Conservation (phyloP, 2,797 vertebrate species). For the Galago senegalensis region DNA sequence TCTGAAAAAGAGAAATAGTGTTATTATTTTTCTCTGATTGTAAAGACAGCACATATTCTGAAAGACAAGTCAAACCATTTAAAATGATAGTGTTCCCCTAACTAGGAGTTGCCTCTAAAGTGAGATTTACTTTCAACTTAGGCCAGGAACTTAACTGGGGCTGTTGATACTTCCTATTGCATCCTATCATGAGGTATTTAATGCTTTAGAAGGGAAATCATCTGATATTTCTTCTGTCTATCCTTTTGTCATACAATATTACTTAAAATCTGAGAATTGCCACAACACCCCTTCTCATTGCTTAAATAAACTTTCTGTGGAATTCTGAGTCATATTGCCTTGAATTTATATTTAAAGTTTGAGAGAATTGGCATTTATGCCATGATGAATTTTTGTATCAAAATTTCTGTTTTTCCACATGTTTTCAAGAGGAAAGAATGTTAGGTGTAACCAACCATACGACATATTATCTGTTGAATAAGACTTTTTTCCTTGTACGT, state of each 20-base stretch:
- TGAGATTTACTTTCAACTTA: neutral
- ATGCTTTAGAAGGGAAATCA: neutral
- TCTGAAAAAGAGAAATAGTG: neutral
- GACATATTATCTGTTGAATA: neutral
- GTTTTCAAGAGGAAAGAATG: neutral
- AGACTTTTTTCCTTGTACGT: neutral
- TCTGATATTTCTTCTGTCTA: neutral
- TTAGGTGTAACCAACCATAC: neutral
- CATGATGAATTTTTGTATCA: neutral
- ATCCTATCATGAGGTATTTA: neutral
- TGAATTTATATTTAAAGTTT: conserved; percentile 3
- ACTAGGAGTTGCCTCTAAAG: neutral
- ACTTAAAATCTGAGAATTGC: neutral
- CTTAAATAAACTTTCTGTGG: neutral
- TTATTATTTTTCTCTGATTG: neutral
- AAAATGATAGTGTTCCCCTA: neutral
- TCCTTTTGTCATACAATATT: neutral
- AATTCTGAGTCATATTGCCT: neutral
- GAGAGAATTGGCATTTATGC: neutral
- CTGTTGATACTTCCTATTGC: neutral
- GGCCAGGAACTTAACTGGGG: neutral
- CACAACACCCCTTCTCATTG: neutral
- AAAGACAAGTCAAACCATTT: neutral
- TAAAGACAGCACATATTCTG: neutral
- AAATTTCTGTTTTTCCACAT: neutral